Evolutionary conservation across 1,140 invertebrate species (phyloP).

Genomic region (Polypedilum vanderplanki): DNA sequence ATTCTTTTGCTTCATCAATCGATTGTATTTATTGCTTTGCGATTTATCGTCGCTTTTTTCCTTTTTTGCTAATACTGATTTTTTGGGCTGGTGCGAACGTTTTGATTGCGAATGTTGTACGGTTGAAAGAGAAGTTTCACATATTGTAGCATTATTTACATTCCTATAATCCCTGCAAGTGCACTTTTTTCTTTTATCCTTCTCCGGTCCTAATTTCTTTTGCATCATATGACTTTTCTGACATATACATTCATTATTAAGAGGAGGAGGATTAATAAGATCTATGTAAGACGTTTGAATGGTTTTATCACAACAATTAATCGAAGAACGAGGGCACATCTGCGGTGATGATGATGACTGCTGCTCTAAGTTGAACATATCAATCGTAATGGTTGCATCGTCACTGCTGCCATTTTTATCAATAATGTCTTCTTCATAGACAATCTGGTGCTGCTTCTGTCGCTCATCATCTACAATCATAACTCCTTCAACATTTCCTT

Average conservation of each 20-base stretch:
- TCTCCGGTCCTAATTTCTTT: not conserved
- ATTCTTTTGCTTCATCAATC: not conserved
- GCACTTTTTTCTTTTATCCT: not conserved
- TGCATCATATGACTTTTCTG: not conserved
- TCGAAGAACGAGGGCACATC: not conserved
- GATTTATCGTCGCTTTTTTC: conserved; percentile 20
- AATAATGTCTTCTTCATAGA: not conserved
- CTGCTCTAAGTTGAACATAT: not conserved
- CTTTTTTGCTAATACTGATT: not conserved
- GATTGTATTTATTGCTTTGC: not conserved
- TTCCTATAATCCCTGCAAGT: not conserved
- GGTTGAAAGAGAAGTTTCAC: not conserved
- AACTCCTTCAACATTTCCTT: too few species aligned
- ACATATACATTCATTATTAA: not conserved
- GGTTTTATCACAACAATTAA: conserved; percentile 26
- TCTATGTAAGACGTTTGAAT: conserved; percentile 18
- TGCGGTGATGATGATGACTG: not conserved
- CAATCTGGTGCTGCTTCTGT: too few species aligned
- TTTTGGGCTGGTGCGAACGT: conserved; percentile 4
- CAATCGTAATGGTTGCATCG: not conserved
- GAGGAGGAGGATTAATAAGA: not conserved
- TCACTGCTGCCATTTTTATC: not conserved
- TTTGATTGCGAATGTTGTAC: not conserved
- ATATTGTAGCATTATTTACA: conserved; percentile 10
- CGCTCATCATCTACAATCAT: too few species aligned